Evolutionary conservation across 2,888 invertebrate genomes (phyloP).

Genomic region (Meteorus colon): DNA sequence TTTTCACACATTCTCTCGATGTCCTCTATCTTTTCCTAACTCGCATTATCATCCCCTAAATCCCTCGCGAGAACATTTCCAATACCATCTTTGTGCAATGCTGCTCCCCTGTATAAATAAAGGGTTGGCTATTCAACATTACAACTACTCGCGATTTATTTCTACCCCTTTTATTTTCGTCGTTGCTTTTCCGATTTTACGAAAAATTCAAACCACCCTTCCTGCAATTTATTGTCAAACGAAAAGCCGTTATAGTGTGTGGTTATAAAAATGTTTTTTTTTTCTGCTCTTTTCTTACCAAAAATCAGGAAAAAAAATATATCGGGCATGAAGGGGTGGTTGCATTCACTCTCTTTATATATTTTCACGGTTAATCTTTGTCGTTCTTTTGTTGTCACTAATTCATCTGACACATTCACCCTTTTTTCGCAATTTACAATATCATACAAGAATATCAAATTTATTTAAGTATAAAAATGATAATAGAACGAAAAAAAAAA

Average conservation of each 20-base stretch:
- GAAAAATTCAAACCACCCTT: slow-evolving; percentile 42
- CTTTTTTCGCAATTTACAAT: slow-evolving; percentile 38
- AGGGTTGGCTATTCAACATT: slow-evolving; percentile 63
- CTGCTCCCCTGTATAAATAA: slow-evolving; percentile 68
- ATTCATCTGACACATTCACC: slow-evolving; percentile 38
- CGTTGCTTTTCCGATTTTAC: slow-evolving; percentile 50
- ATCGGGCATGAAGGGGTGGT: slow-evolving; percentile 24
- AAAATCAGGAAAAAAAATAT: slow-evolving; percentile 22
- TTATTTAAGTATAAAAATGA: slow-evolving; percentile 24
- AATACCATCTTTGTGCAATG: slow-evolving; percentile 22
- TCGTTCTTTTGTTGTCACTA: slow-evolving; percentile 30
- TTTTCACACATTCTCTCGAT: slow-evolving; percentile 26
- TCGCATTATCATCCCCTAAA: slow-evolving; percentile 18
- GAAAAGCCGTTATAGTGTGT: slow-evolving; percentile 38
- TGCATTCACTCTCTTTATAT: slow-evolving; percentile 19
- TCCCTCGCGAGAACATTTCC: slow-evolving; percentile 45
- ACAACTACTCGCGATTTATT: slow-evolving; percentile 48
- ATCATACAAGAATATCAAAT: background rate
- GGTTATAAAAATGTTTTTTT: slow-evolving; percentile 38
- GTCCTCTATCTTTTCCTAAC: slow-evolving; percentile 42
- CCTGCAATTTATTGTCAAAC: slow-evolving; percentile 38
- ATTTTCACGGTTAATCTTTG: slow-evolving; percentile 31
- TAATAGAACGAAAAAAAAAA: slow-evolving; percentile 14
- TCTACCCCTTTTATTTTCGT: slow-evolving; percentile 46
- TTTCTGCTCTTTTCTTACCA: background rate